Base-by-base conservation (phyloP, 2,113 vertebrate species). In the Beaufortia kweichowensis region DNA sequence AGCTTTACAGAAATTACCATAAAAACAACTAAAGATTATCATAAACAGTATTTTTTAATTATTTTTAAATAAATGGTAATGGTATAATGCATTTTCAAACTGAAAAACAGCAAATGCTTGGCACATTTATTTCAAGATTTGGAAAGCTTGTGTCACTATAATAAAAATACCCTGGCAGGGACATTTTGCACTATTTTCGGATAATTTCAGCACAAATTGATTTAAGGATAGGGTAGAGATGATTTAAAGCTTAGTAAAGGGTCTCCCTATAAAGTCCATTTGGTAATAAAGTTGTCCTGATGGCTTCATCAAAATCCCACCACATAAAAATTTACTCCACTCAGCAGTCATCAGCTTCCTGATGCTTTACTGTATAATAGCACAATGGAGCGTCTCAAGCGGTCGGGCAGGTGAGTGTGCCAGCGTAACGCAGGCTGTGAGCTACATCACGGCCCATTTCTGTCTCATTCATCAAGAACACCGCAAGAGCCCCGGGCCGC, bases 361-460 rank as follows among this genome's bases (percentile, higher is more conserved):
- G 29, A 70, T 24, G n/a, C 12, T n/a, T 33, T 14, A 68, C 6
- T 23, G n/a, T 14, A 35, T 12, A 2, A 43, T 26, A 29, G 61
- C 31, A 65, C 23, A 6, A 48, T 70, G 48, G 53, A 70, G 53
- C 1, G 4, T 46, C 41, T 46, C 5, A 35, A 46, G 19, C 23
- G 4, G 43, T 46, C 2, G 29, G 28, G 43, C 53, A 65, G 56
- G 50, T 19, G 39, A 26, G 77, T 41, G 39, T 14, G 65, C 62
- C 43, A 29, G 81, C 68, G 53, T 24, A 15, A 73, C 65, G 83
- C 5, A 76, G 80, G 78, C 35, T 43, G 19, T 77, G 73, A 86
- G 89, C 84, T 87, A 83, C 86, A 75, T 60, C 75, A 83, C 0
- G 75, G 79, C 33, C 83, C 67, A 85, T 87, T 88, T 83, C 9